Evolutionary conservation across 2,113 vertebrate species (phyloP).

Genomic region (Bostrychus sinensis): DNA sequence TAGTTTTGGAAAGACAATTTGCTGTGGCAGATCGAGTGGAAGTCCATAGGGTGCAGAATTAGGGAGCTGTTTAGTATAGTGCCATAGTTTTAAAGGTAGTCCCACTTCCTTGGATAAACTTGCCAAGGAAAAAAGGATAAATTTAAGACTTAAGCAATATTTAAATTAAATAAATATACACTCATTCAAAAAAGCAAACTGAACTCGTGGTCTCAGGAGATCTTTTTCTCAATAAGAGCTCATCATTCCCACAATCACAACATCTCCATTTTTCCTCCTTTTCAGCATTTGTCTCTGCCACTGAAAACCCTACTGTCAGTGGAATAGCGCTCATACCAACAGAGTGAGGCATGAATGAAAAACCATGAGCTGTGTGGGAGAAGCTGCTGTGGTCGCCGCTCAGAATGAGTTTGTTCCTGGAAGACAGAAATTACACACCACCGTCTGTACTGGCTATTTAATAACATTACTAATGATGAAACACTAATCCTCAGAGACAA

Average conservation of each 20-base stretch:
- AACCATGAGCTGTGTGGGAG: neutral
- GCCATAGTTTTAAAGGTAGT: too few relatives aligned
- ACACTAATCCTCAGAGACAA: conserved; percentile 31
- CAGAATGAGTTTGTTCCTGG: neutral
- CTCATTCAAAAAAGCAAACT: neutral
- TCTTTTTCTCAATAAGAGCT: conserved; percentile 38
- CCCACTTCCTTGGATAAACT: too few relatives aligned
- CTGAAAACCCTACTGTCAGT: neutral
- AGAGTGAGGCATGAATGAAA: neutral
- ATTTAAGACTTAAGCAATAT: too few relatives aligned
- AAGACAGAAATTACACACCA: neutral
- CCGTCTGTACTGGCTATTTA: neutral
- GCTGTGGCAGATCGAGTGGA: too few relatives aligned
- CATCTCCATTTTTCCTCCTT: conserved; percentile 16
- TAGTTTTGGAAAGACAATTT: too few relatives aligned
- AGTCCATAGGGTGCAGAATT: too few relatives aligned
- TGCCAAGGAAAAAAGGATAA: too few relatives aligned
- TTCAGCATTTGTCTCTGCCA: neutral
- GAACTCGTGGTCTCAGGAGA: conserved; percentile 27
- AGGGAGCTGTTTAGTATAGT: too few relatives aligned
- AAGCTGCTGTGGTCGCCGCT: neutral
- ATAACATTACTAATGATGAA: neutral
- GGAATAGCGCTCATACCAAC: neutral
- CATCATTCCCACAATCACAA: conserved; percentile 34
- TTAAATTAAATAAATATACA: neutral